Base-by-base conservation (phyloP, 1,140 invertebrate species). In the Macrotrachela quadricornifera region DNA sequence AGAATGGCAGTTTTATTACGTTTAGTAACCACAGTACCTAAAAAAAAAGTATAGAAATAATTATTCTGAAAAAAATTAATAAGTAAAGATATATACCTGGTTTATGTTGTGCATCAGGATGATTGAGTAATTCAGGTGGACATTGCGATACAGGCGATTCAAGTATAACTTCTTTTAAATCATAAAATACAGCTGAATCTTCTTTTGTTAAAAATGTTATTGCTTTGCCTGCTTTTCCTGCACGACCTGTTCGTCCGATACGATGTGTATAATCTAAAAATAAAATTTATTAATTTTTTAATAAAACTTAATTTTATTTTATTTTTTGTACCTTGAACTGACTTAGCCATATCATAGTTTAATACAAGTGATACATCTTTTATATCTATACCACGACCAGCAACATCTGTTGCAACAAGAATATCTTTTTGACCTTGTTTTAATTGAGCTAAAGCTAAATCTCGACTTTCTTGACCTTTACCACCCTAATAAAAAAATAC, bases 261-360 rank as follows among this genome's bases (percentile, higher is more conserved):
- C 92, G 80, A 81, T 97, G 92, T 0, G 90, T 95, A 62, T 97
- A 97, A 75, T 95, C 91, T 81, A 65, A 45, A 74, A 73, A 60
- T 47, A 59, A 59, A 56, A 59, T 59, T 51, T 47, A 55, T 39
- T 44, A 56, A 41, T 1, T 12, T 42, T 42, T 42, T 42, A 3
- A 42, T 4, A 30, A 8, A 30, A 30, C 8, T 30, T 30, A 2
- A 30, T 4, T 45, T 30, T 30, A 17, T 46, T 57, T 58, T 59
- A n/a, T n/a, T n/a, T n/a, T n/a, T n/a, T n/a, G n/a, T 69, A 80
- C 80, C 80, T 77, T 96, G 90, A 64, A 99, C 96, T 49, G 80
- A 80, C 70, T 97, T 97, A 0, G 91, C 88, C 92, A 99, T 97
- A 68, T 99, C 94, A 60, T 97, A 99, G 70, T 99, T 99, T 59